These are phyloP conservation scores for Resseliella maxima DNA, from an alignment of 2,888 invertebrate genomes.

Conservation along the genomic window DNA sequence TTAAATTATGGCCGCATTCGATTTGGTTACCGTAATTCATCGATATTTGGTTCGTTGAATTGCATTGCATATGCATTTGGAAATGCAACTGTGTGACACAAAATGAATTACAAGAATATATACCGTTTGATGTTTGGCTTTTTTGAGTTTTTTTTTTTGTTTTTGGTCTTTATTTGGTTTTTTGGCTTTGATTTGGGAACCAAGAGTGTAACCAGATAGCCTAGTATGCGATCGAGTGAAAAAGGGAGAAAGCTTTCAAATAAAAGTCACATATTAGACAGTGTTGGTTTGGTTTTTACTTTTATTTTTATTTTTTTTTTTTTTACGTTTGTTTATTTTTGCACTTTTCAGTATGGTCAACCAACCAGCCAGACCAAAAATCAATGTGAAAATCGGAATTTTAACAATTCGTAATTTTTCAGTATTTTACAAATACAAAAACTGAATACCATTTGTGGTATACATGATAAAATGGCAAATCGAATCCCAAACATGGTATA, in stretches of 20 bases:
- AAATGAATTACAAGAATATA: slow-evolving; percentile 10
- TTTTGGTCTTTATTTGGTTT: not conserved
- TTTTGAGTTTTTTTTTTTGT: not conserved
- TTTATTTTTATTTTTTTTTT: not conserved
- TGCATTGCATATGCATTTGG: not conserved
- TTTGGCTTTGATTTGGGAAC: not conserved
- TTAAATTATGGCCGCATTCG: slow-evolving; percentile 27
- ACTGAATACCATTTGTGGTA: slow-evolving; percentile 4
- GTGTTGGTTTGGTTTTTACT: not conserved
- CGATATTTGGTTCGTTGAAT: not conserved
- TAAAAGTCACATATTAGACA: slow-evolving; percentile 26
- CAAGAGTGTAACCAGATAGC: not conserved
- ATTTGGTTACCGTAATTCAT: slow-evolving; percentile 28
- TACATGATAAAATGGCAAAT: not conserved
- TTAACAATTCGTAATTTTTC: slow-evolving; percentile 51
- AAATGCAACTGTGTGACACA: not conserved
- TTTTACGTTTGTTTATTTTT: not conserved
- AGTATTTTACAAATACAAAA: slow-evolving; percentile 26
- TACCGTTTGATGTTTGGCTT: not conserved
- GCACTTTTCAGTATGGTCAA: no score
- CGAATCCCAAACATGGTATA: not conserved
- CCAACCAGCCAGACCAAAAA: no score
- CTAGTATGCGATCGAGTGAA: not conserved
- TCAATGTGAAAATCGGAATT: slow-evolving; percentile 32
- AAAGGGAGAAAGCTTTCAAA: not conserved